Percentiles rank a stretch among this genome's conserved stretches.
These are phyloP conservation scores for Saccostrea cuccullata DNA, from an alignment of 1,140 invertebrate species.

Conservation along the genomic window DNA sequence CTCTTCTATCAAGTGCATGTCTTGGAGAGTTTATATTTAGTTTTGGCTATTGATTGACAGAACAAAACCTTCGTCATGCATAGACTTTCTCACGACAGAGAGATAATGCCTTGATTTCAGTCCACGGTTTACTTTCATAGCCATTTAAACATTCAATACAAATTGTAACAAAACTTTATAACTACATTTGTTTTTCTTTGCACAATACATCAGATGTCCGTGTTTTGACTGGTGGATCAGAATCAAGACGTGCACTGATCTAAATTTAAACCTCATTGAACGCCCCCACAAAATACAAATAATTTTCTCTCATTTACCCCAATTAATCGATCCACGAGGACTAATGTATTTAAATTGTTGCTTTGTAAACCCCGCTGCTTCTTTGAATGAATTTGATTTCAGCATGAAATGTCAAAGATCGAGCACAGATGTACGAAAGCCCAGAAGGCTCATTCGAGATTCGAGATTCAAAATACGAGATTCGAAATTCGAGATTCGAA, in stretches of 20 bases:
- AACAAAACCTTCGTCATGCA: conserved; percentile 29
- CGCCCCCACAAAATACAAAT: neutral
- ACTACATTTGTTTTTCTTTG: conserved; percentile 4
- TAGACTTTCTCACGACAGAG: conserved; percentile 6
- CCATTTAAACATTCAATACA: neutral
- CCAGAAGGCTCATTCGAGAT: too few relatives aligned
- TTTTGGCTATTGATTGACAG: neutral
- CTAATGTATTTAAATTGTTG: neutral
- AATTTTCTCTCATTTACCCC: conserved; percentile 27
- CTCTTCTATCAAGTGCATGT: conserved; percentile 17
- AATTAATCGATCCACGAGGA: conserved; percentile 23
- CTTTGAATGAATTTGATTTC: conserved; percentile 12
- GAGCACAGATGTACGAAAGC: too few relatives aligned
- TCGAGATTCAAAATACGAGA: too few relatives aligned
- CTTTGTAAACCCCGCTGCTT: neutral
- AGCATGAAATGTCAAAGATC: conserved; percentile 10
- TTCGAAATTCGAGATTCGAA: too few relatives aligned
- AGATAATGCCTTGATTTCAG: neutral
- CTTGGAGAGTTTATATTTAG: conserved; percentile 7
- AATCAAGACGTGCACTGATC: neutral
- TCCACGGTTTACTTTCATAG: conserved; percentile 4
- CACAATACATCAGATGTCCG: neutral
- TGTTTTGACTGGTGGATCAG: neutral
- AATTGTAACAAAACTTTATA: neutral
- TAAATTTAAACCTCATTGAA: conserved; percentile 13